phyloP scores from a whole-genome alignment of 2,797 vertebrate genomes.

The Macropus fuliginosus region DNA sequence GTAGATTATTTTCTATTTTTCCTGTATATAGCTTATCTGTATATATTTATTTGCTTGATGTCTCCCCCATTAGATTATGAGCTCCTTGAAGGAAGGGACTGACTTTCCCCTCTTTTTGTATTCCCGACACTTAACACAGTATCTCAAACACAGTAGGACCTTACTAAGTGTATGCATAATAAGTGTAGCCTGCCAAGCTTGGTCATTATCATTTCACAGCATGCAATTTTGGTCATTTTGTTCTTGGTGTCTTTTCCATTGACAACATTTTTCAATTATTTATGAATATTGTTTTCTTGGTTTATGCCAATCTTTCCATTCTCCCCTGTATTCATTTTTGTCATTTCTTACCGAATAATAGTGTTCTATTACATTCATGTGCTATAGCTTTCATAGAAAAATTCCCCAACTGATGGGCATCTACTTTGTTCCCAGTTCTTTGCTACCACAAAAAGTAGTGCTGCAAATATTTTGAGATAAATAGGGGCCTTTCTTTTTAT shows the following conservation, averaged over 20 bases:
- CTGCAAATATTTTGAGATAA: neutral
- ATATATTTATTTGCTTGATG: neutral
- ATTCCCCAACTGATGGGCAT: neutral
- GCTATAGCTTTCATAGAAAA: too few relatives aligned
- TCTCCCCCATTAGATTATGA: neutral
- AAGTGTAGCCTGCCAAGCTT: neutral
- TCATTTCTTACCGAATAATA: neutral
- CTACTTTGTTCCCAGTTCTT: neutral
- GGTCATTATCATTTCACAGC: neutral
- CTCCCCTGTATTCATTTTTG: neutral
- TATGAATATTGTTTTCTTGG: neutral
- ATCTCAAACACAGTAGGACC: neutral
- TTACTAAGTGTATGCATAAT: neutral
- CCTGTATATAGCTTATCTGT: neutral
- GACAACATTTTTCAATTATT: neutral
- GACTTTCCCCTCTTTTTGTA: neutral
- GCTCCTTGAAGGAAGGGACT: neutral
- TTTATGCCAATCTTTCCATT: neutral
- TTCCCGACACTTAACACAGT: neutral
- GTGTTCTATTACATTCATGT: neutral
- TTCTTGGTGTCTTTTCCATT: neutral
- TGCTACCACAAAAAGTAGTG: neutral
- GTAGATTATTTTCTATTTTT: neutral
- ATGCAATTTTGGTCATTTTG: neutral
- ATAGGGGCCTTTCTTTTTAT: neutral